A percentile compares a stretch with the other conserved stretches of the same genome.
These are phyloP conservation scores for Platycheirus rosarum DNA, from an alignment of 2,888 invertebrate species.

Conservation along the genomic window DNA sequence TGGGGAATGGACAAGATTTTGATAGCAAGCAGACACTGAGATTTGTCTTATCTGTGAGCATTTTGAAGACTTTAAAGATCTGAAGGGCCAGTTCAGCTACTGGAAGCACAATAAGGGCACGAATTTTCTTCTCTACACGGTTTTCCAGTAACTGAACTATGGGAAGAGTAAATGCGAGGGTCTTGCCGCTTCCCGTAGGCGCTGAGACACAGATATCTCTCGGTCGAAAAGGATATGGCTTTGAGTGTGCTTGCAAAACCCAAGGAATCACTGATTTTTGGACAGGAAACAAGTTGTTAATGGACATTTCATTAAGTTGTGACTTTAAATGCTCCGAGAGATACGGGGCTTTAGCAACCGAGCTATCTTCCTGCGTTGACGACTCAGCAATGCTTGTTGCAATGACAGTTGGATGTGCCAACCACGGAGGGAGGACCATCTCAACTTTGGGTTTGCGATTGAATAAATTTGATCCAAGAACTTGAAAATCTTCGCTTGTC, in stretches of 20 bases:
- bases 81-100: constrained; percentile 96
- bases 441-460: constrained; percentile 86
- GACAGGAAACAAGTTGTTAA: constrained; percentile 92
- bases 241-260: constrained; percentile 86
- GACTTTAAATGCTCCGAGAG: constrained; percentile 86
- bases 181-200: constrained; percentile 99
- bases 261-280: constrained; percentile 91
- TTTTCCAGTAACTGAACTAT: constrained; percentile 89
- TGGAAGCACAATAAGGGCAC: constrained; percentile 95
- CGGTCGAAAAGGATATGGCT: constrained; percentile 87
- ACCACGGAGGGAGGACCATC: constrained; percentile 93
- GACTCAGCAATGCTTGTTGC: constrained; percentile 87
- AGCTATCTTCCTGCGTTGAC: constrained; percentile 82
- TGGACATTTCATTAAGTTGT: constrained; percentile 87
- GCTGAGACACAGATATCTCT: constrained; percentile 97
- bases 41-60: constrained; percentile 86
- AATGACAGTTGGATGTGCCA: constrained; percentile 90
- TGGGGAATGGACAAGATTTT: constrained; percentile 86
- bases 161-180: constrained; percentile 96
- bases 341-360: constrained; percentile 83
- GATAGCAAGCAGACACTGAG: constrained; percentile 88
- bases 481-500: constrained; percentile 77
- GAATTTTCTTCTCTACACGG: constrained; percentile 86
- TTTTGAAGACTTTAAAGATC: constrained; percentile 91
- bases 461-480: constrained; percentile 87